Conservation (phyloP, 2,888 invertebrate genomes). For the Pollenia angustigena region DNA sequence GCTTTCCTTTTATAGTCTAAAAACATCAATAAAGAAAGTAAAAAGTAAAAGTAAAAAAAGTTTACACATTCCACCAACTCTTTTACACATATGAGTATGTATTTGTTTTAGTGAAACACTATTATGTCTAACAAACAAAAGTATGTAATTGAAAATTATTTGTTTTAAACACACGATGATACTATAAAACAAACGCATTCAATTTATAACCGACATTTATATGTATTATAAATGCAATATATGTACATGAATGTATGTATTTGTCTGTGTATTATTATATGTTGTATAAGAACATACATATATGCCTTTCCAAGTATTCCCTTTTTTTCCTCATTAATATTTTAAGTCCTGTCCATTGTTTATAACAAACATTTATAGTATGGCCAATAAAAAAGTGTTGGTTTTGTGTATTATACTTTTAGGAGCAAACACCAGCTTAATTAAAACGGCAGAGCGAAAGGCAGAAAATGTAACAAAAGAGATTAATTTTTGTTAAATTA, state of each 20-base stretch:
- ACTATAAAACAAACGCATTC: not conserved
- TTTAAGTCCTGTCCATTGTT: no score
- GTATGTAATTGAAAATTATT: slow-evolving; percentile 53
- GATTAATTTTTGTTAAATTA: slow-evolving; percentile 5
- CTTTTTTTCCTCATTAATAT: not conserved
- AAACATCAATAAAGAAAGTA: no score
- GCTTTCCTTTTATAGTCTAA: no score
- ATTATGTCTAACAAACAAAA: not conserved
- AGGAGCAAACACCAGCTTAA: no score
- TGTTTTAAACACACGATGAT: not conserved
- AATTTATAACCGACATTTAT: not conserved
- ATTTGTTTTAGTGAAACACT: not conserved
- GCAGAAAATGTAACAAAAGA: no score
- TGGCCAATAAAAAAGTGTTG: no score
- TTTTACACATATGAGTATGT: not conserved
- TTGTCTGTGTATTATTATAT: not conserved
- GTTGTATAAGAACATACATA: not conserved
- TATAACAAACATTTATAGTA: no score
- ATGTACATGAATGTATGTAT: not conserved
- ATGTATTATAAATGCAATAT: not conserved
- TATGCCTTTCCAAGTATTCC: not conserved
- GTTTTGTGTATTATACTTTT: no score
- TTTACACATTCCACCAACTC: not conserved
- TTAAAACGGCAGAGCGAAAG: no score
- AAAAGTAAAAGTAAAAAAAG: not conserved